These are phyloP conservation scores for Diachasma alloeum DNA, from an alignment of 1,140 invertebrate genomes.

Conservation along the genomic window DNA sequence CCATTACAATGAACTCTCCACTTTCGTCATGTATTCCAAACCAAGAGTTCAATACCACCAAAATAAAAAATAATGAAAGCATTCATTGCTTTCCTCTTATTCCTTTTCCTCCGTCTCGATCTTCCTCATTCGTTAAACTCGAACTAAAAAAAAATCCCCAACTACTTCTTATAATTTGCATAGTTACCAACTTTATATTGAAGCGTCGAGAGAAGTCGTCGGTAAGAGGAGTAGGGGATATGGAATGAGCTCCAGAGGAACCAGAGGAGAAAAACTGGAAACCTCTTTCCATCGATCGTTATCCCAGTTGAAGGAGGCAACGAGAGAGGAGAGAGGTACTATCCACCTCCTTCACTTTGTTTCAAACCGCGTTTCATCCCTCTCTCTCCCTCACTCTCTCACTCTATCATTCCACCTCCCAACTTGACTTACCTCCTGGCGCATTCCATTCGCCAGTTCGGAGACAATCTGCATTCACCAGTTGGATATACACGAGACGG, in stretches of 20 bases:
- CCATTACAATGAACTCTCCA: not conserved
- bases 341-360: slow-evolving; percentile 2
- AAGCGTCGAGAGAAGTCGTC: not conserved
- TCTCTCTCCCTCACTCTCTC: not conserved
- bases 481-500: slow-evolving; percentile 18
- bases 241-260: not conserved
- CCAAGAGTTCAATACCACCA: not conserved
- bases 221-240: not conserved
- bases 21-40: not conserved
- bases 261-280: slow-evolving; percentile 34
- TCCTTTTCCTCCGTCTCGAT: slow-evolving; percentile 1
- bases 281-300: slow-evolving; percentile 36
- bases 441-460: slow-evolving; percentile 26
- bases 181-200: slow-evolving; percentile 28
- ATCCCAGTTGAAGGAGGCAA: slow-evolving; percentile 15
- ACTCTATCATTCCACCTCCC: not conserved
- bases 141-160: slow-evolving; percentile 15
- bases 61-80: not conserved
- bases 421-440: slow-evolving; percentile 6
- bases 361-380: not conserved
- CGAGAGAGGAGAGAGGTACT: slow-evolving; percentile 8
- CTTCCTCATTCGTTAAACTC: slow-evolving; percentile 9
- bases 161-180: slow-evolving; percentile 31
- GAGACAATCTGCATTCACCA: slow-evolving; percentile 34
- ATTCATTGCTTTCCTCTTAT: not conserved